Conservation (phyloP, 2,888 invertebrate species). For the Drosophila melanosoma region DNA sequence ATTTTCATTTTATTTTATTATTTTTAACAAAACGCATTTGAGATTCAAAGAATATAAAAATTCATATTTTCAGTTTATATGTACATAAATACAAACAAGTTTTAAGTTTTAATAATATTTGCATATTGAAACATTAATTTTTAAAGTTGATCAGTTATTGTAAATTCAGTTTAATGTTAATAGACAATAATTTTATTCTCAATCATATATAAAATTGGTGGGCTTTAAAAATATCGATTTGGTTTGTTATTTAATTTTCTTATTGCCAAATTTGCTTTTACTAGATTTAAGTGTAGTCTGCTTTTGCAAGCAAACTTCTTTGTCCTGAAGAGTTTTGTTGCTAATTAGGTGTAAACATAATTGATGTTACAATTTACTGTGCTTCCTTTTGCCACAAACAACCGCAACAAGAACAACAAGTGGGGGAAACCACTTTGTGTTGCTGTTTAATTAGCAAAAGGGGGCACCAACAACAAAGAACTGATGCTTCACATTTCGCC, state of each 20-base stretch:
- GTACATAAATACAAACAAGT: not conserved
- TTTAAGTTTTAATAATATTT: not conserved
- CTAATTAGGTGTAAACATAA: slow-evolving; percentile 66
- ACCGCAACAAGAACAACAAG: slow-evolving; percentile 1
- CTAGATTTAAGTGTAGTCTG: not conserved
- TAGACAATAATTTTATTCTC: not conserved
- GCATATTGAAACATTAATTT: not conserved
- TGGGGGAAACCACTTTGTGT: slow-evolving; percentile 16
- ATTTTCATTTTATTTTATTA: not conserved
- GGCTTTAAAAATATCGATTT: not conserved
- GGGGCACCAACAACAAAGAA: slow-evolving; percentile 10
- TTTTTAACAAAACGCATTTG: not conserved
- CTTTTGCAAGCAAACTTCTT: not conserved
- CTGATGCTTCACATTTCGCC: slow-evolving; percentile 23
- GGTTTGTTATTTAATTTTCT: not conserved
- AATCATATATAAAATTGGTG: not conserved
- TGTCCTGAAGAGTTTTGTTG: slow-evolving; percentile 19
- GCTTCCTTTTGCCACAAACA: slow-evolving; percentile 14
- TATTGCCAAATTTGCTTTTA: not conserved
- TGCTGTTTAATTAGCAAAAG: slow-evolving; percentile 62
- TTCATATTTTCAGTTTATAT: not conserved
- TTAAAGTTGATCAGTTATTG: not conserved
- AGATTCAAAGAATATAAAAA: not conserved
- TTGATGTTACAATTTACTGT: slow-evolving; percentile 48
- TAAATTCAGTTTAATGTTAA: not conserved